Percentiles rank a stretch among this genome's conserved stretches.
phyloP scores from a whole-genome alignment of 2,113 vertebrate genomes.

The Xyrauchen texanus region DNA sequence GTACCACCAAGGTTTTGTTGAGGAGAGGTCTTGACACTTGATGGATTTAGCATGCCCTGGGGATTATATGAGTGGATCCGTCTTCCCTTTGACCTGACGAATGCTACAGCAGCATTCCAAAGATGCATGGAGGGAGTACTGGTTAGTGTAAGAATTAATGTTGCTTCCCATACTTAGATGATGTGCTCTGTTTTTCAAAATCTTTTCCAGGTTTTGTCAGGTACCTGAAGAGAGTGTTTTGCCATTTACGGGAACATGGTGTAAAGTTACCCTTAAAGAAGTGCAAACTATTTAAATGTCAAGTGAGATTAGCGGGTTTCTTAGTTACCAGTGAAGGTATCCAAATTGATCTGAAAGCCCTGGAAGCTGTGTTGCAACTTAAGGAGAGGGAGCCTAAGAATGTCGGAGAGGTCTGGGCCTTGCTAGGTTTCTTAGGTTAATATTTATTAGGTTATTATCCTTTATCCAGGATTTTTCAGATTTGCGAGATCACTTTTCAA shows the following conservation, averaged over 20 bases:
- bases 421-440: constrained; percentile 33
- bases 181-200: constrained; percentile 20
- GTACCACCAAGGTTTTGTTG: too few relatives aligned
- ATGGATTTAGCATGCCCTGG: not conserved
- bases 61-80: not conserved
- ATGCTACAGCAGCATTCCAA: constrained; percentile 16
- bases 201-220: not conserved
- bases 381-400: constrained; percentile 13
- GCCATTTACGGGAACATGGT: not conserved
- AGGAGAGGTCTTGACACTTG: too few relatives aligned
- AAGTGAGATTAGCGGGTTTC: constrained; percentile 10
- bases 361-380: not conserved
- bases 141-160: not conserved
- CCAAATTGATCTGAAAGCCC: constrained; percentile 25
- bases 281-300: constrained; percentile 4
- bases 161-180: constrained; percentile 15
- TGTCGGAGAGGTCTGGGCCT: constrained; percentile 6
- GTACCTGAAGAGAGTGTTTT: constrained; percentile 3
- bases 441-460: too few relatives aligned
- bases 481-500: not conserved
- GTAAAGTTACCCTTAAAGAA: constrained; percentile 26
- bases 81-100: not conserved
- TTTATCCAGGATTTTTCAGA: not conserved
- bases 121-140: not conserved
- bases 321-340: constrained; percentile 40